phyloP scores from a whole-genome alignment of 2,797 vertebrate species.

The Anas flavirostris region DNA sequence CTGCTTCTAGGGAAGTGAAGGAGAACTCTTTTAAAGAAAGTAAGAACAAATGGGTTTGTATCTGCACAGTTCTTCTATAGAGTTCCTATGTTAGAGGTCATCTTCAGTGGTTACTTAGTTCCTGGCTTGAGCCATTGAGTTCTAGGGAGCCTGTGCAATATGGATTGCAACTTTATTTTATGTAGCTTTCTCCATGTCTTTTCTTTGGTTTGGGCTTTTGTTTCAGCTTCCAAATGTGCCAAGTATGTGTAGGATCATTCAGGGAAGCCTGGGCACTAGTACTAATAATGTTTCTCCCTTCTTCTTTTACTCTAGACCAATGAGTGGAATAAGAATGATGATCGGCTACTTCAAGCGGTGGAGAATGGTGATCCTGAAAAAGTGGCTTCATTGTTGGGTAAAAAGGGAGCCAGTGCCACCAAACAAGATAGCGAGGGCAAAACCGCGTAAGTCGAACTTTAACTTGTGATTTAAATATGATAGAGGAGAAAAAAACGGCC shows the following conservation, averaged over 20 bases:
- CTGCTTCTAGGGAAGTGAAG: background rate
- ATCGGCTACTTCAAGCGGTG: slow-evolving; percentile 94
- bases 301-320: slow-evolving; percentile 81
- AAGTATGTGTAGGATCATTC: background rate
- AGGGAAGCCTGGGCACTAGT: too few species aligned
- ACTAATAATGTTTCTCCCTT: background rate
- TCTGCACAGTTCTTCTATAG: background rate
- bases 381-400: slow-evolving; percentile 89
- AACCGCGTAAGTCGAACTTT: slow-evolving; percentile 88
- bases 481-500: background rate
- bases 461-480: background rate
- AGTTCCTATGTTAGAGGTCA: background rate
- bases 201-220: background rate
- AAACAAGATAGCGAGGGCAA: slow-evolving; percentile 95
- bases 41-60: background rate
- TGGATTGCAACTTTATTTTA: background rate
- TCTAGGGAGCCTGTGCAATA: background rate
- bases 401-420: slow-evolving; percentile 92
- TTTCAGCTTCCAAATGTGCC: background rate
- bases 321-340: slow-evolving; percentile 98
- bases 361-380: slow-evolving; percentile 95
- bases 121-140: background rate
- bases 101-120: background rate
- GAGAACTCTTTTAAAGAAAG: background rate
- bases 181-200: fast-evolving